Evolutionary conservation across 2,888 invertebrate species (phyloP), one percentile per base, ranked within the genome.

Genomic region (Ctena decussata): DNA sequence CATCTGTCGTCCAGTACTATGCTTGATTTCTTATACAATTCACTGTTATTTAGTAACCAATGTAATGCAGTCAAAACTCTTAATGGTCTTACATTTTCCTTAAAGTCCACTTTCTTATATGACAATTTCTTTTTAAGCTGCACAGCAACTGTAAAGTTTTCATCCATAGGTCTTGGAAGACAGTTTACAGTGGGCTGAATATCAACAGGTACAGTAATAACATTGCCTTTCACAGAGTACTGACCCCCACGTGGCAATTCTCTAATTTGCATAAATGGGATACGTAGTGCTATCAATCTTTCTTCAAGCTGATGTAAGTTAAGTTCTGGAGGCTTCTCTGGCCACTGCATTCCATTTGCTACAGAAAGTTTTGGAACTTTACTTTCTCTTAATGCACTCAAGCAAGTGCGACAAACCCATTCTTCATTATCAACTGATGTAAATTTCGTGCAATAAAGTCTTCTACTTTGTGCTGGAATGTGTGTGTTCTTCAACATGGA

Each of bases 1-100:
- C 53, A 53, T 5, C 21, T 53, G 53, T n/a, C 21, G 21, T 53
- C 53, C 8, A 53, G 5, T 53, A n/a, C 53, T 53, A 53, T 53
- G 53, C 53, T n/a, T 18, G 53, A 53, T n/a, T 53, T 53, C n/a
- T 53, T 15, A 53, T 53, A 53, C 21, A 53, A n/a, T 15, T 53
- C 53, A 53, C 53, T 53, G 6, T 53, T 53, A 53, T 53, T 53
- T 53, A 53, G 15, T 18, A 53, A n/a, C 53, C 53, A 53, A n/a
- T 53, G 53, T 21, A 53, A 21, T 53, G 53, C 53, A 53, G 53
- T 53, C 53, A 53, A 53, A 53, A 53, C 53, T 53, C 53, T 15
- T n/a, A 53, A 53, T 53, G 53, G 53, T 53, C 53, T 53, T 53
- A 53, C 53, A 53, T 53, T 53, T 53, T 53, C 53, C n/a, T 53